Evolutionary conservation across 2,113 vertebrate genomes (phyloP).

Genomic region (Aptenodytes forsteri): DNA sequence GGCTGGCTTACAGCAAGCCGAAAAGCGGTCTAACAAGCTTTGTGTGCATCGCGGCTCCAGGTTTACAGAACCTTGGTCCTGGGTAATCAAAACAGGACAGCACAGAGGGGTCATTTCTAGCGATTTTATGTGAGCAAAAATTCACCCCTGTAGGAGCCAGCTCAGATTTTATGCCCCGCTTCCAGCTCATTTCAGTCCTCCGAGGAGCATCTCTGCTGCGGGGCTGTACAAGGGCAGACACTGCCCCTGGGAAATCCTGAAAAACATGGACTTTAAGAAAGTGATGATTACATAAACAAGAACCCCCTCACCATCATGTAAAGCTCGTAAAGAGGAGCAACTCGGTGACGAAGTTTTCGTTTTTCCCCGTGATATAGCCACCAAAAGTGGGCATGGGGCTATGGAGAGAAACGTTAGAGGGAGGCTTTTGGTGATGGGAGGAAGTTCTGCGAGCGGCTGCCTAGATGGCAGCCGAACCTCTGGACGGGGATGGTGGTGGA

Average conservation of each 20-base stretch:
- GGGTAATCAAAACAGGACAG: neutral
- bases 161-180: neutral
- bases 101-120: neutral
- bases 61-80: neutral
- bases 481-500: neutral
- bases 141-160: neutral
- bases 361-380: neutral
- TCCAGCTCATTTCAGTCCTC: neutral
- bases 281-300: neutral
- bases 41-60: neutral
- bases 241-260: neutral
- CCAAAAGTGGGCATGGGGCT: no score
- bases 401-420: neutral
- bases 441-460: neutral
- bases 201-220: neutral
- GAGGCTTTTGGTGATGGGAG: neutral
- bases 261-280: neutral
- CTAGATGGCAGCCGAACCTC: neutral
- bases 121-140: neutral
- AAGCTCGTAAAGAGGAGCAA: neutral
- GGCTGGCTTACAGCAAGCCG: neutral
- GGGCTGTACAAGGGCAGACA: neutral
- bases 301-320: accelerated
- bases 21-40: neutral
- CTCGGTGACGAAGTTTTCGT: neutral